Evolutionary conservation across 2,797 vertebrate species (phyloP).

Genomic region (Delichon dasypus): DNA sequence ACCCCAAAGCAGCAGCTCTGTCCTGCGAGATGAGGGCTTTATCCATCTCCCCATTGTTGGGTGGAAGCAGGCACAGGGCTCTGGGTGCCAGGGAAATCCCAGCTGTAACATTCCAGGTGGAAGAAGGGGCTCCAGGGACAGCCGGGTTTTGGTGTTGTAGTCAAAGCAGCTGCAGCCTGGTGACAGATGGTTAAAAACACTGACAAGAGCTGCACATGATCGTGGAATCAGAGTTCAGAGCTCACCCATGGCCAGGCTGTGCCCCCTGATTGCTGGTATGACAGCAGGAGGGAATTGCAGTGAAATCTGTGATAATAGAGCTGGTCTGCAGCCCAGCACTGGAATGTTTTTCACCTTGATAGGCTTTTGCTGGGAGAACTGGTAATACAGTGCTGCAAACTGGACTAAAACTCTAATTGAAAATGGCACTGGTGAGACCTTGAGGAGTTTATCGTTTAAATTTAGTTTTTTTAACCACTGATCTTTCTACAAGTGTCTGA

Average conservation of each 20-base stretch:
- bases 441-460: not conserved
- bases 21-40: not conserved
- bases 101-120: not conserved
- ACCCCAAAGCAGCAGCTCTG: not conserved
- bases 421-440: not conserved
- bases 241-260: not conserved
- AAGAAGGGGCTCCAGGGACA: not conserved
- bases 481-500: not conserved
- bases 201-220: not conserved
- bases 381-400: not conserved
- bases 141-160: not conserved
- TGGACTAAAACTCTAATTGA: not conserved
- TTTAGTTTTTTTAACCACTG: not conserved
- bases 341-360: not conserved
- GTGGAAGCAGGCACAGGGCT: not conserved
- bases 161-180: not conserved
- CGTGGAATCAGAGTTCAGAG: not conserved
- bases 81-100: not conserved
- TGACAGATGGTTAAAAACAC: not conserved
- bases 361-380: not conserved
- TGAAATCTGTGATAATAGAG: not conserved
- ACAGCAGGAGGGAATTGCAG: not conserved
- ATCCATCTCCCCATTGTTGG: rapidly evolving
- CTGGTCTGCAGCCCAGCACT: not conserved
- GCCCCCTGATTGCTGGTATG: not conserved